Percentiles rank a stretch among this genome's conserved stretches.
Conservation (phyloP, 2,113 vertebrate species). For the Furnarius figulus region DNA sequence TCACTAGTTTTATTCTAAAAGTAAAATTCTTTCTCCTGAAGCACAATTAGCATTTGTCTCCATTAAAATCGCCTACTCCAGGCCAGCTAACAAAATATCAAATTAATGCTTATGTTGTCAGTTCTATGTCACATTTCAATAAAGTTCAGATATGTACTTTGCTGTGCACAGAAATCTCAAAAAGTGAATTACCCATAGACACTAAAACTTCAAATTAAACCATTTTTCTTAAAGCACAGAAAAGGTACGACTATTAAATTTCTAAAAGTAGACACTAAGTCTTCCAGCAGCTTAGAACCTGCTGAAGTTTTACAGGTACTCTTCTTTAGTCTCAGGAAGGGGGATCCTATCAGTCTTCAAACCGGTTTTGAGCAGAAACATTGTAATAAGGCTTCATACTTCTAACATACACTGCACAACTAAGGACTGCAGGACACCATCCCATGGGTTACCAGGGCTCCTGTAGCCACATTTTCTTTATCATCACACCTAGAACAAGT, state of each 20-base stretch:
- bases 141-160: not conserved
- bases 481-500: not conserved
- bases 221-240: not conserved
- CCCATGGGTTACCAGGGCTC: not conserved
- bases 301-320: not conserved
- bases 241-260: not conserved
- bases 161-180: not conserved
- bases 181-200: not conserved
- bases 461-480: not conserved
- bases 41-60: not conserved
- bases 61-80: not conserved
- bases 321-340: not conserved
- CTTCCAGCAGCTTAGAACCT: not conserved
- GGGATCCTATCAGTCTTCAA: not conserved
- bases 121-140: not conserved
- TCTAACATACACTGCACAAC: not conserved
- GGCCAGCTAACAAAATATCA: not conserved
- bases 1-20: not conserved
- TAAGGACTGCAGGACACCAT: not conserved
- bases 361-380: not conserved
- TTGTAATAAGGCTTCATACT: not conserved
- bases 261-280: not conserved
- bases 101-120: not conserved
- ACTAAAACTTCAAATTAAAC: not conserved
- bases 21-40: not conserved